phyloP scores from a whole-genome alignment of 2,113 vertebrate species.

The Oryzias javanicus region DNA sequence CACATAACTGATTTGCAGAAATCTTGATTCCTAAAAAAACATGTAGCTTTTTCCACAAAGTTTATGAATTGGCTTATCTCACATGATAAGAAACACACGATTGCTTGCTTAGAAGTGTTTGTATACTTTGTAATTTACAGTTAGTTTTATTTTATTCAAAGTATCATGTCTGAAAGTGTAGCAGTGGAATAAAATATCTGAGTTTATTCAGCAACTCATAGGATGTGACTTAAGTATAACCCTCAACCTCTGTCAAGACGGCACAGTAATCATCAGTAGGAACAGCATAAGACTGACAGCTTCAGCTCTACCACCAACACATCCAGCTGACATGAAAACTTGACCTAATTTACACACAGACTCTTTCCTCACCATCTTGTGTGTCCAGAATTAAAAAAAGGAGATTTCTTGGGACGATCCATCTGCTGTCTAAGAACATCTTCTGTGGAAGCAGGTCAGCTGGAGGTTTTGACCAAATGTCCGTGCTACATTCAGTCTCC shows the following conservation, averaged over 20 bases:
- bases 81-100: too few relatives aligned
- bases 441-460: slow-evolving; percentile 7
- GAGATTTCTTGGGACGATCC: slow-evolving; percentile 8
- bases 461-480: slow-evolving; percentile 10
- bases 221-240: slow-evolving; percentile 44
- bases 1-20: too few relatives aligned
- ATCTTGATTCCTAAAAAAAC: too few relatives aligned
- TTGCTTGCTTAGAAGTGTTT: too few relatives aligned
- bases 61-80: too few relatives aligned
- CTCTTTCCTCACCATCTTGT: background rate
- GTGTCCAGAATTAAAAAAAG: slow-evolving; percentile 18
- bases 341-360: slow-evolving; percentile 7
- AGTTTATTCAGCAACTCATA: slow-evolving; percentile 31
- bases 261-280: slow-evolving; percentile 47
- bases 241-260: slow-evolving; percentile 39
- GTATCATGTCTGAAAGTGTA: too few relatives aligned
- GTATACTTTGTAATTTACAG: too few relatives aligned
- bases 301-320: background rate
- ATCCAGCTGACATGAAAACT: slow-evolving; percentile 23
- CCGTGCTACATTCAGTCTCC: background rate
- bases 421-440: slow-evolving; percentile 6
- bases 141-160: too few relatives aligned
- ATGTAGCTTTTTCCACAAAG: too few relatives aligned
- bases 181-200: background rate
- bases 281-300: slow-evolving; percentile 47